phyloP scores from a whole-genome alignment of 2,888 invertebrate genomes.

The Beris chalybata region DNA sequence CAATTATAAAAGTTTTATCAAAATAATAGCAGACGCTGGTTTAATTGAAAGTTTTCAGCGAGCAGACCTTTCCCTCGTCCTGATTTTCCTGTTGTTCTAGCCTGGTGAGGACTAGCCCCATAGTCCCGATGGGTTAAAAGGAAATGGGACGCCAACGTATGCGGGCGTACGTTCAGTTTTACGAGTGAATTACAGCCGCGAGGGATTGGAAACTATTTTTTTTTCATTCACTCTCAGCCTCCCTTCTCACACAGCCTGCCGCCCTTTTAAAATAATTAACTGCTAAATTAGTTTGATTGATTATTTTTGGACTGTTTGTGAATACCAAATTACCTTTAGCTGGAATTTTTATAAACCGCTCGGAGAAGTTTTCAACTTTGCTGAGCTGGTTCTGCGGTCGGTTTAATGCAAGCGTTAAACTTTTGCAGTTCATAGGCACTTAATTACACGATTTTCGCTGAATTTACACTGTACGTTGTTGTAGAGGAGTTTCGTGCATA shows the following conservation, averaged over 20 bases:
- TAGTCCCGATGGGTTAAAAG: too few relatives aligned
- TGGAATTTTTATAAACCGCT: slow-evolving; percentile 16
- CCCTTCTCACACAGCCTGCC: too few relatives aligned
- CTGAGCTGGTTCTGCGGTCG: slow-evolving; percentile 2
- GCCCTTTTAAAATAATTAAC: slow-evolving; percentile 28
- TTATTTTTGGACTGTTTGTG: slow-evolving; percentile 15
- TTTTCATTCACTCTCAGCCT: too few relatives aligned
- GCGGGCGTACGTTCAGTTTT: too few relatives aligned
- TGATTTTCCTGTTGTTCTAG: too few relatives aligned
- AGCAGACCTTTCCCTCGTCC: slow-evolving; percentile 6
- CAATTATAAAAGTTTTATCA: slow-evolving; percentile 34
- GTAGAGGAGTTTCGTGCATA: too few relatives aligned
- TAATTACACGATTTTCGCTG: slow-evolving; percentile 5
- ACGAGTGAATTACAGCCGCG: too few relatives aligned
- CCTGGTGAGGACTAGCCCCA: too few relatives aligned
- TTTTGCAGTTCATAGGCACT: not conserved
- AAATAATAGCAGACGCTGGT: slow-evolving; percentile 32
- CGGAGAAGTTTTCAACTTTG: slow-evolving; percentile 9
- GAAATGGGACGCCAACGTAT: too few relatives aligned
- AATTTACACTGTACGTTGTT: not conserved
- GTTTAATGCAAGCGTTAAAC: not conserved
- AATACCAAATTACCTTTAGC: not conserved
- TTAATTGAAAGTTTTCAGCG: slow-evolving; percentile 33
- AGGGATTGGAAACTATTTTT: too few relatives aligned
- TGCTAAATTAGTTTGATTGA: slow-evolving; percentile 30